Evolutionary conservation across 2,113 vertebrate species (phyloP).

Genomic region (Hirundichthys speculiger): DNA sequence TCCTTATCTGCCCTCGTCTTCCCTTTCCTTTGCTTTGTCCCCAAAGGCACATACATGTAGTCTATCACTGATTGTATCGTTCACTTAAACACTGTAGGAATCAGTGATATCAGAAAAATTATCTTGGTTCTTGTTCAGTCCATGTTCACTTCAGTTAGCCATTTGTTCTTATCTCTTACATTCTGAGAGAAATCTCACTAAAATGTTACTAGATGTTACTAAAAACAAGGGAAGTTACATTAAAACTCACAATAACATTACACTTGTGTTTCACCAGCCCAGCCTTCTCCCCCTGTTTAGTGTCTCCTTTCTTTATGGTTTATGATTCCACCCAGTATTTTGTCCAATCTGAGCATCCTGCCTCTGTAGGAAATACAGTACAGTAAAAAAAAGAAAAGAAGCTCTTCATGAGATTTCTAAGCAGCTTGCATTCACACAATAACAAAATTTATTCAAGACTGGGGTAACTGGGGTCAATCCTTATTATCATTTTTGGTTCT

Average conservation of each 20-base stretch:
- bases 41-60: constrained; percentile 26
- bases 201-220: too few relatives aligned
- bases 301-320: background rate
- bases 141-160: background rate
- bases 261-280: too few relatives aligned
- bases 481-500: too few relatives aligned
- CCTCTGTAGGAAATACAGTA: background rate
- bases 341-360: background rate
- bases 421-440: background rate
- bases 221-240: too few relatives aligned
- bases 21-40: constrained; percentile 51
- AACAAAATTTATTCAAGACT: background rate
- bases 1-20: constrained; percentile 58
- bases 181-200: background rate
- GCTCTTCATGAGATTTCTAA: background rate
- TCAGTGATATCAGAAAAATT: constrained; percentile 7
- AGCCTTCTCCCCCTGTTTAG: too few relatives aligned
- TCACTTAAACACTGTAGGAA: constrained; percentile 5
- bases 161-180: constrained; percentile 3
- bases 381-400: background rate
- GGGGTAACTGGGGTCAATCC: too few relatives aligned
- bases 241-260: background rate
- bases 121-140: background rate
- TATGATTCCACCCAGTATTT: background rate
- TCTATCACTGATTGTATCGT: constrained; percentile 31